A percentile compares a stretch with the other conserved stretches of the same genome.
These are phyloP conservation scores for Charaxes varanes DNA, from an alignment of 1,140 invertebrate genomes.

Conservation along the genomic window DNA sequence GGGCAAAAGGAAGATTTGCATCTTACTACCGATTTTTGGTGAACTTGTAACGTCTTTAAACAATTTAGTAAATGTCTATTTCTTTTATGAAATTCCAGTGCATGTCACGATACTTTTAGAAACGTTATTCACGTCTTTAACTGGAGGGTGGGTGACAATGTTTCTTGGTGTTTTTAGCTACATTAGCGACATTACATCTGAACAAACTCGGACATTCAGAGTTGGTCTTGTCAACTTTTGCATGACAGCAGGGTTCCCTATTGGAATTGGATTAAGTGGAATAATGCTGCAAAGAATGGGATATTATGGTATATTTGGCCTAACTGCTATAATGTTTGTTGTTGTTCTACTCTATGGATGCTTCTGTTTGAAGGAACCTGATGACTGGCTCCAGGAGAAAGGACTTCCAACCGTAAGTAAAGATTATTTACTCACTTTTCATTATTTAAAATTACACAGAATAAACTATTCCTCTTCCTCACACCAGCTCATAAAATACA, in stretches of 20 bases:
- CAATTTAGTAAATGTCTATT: conserved; percentile 86
- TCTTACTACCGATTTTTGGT: conserved; percentile 87
- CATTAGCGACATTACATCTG: conserved; percentile 87
- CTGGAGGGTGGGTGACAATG: conserved; percentile 90
- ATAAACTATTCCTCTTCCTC: too few relatives aligned
- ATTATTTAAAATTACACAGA: too few relatives aligned
- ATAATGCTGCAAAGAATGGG: conserved; percentile 80
- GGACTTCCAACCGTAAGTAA: conserved; percentile 48
- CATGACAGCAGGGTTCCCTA: conserved; percentile 84
- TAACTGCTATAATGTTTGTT: conserved; percentile 80
- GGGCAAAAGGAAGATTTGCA: conserved; percentile 86
- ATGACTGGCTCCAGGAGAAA: conserved; percentile 49
- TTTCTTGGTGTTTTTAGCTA: conserved; percentile 94
- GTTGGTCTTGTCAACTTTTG: conserved; percentile 90
- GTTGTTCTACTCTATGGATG: conserved; percentile 81
- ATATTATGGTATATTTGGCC: conserved; percentile 85
- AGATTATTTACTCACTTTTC: conserved; percentile 4
- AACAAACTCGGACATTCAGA: conserved; percentile 84
- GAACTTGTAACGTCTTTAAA: conserved; percentile 84
- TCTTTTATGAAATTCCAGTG: conserved; percentile 84
- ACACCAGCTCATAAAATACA: too few relatives aligned
- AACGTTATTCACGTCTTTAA: conserved; percentile 82
- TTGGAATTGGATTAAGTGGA: conserved; percentile 84
- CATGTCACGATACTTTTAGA: conserved; percentile 80
- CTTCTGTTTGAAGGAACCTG: conserved; percentile 77